Evolutionary conservation across 2,888 invertebrate genomes (phyloP).

Genomic region (Phortica magna): DNA sequence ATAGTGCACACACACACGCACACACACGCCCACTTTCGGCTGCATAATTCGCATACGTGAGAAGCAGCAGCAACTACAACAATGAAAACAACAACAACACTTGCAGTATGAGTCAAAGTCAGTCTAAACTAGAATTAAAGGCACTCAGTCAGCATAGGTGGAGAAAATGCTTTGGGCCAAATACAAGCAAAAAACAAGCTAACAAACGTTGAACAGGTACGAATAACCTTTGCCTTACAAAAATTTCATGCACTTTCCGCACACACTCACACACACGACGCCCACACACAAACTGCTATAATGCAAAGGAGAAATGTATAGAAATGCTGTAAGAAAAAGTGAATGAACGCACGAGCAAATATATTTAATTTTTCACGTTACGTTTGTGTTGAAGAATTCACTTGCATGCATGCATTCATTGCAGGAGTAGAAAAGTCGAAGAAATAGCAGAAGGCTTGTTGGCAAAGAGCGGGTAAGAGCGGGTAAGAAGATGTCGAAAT

Average conservation of each 20-base stretch:
- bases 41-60: slow-evolving; percentile 9
- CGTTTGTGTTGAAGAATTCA: slow-evolving; percentile 1
- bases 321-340: neutral
- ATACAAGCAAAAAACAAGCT: neutral
- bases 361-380: slow-evolving; percentile 16
- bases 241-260: slow-evolving; percentile 12
- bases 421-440: neutral
- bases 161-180: neutral
- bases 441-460: neutral
- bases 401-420: neutral
- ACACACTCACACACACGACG: neutral
- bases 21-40: neutral
- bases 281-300: neutral
- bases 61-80: neutral
- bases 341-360: neutral
- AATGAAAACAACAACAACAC: too few species aligned
- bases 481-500: too few species aligned
- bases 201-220: neutral
- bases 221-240: slow-evolving; percentile 10
- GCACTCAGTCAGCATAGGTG: neutral
- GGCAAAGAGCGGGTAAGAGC: too few species aligned
- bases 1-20: neutral
- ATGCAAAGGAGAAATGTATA: neutral
- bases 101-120: slow-evolving; percentile 25
- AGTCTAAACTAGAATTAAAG: slow-evolving; percentile 26